phyloP scores from a whole-genome alignment of 1,140 invertebrate species.

The Anthonomus grandis region DNA sequence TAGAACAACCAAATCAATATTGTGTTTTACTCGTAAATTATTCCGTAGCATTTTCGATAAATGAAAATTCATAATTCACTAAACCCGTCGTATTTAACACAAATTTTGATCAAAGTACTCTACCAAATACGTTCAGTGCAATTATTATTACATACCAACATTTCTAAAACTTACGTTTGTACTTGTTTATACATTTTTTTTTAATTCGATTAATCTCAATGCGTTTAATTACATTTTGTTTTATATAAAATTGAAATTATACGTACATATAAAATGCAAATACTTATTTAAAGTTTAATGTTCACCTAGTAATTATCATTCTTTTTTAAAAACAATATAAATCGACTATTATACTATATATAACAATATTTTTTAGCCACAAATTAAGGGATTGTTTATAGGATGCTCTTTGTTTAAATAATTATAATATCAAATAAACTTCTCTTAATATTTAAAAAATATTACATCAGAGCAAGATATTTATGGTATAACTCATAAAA shows the following conservation, averaged over 20 bases:
- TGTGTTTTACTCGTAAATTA: too few species aligned
- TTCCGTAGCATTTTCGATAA: too few species aligned
- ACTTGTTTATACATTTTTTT: conserved; percentile 25
- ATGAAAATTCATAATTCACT: too few species aligned
- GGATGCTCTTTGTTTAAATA: not conserved
- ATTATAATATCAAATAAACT: not conserved
- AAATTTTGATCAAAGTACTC: too few species aligned
- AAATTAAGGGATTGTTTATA: not conserved
- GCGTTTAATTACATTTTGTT: conserved; percentile 23
- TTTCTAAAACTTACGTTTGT: conserved; percentile 27
- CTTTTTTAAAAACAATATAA: conserved; percentile 20
- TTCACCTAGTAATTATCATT: conserved; percentile 11
- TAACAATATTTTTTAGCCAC: conserved; percentile 17
- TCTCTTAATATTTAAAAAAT: not conserved
- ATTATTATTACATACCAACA: conserved; percentile 17
- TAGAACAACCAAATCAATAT: too few species aligned
- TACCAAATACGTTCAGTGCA: conserved; percentile 18
- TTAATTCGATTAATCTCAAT: conserved; percentile 25
- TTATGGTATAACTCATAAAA: too few species aligned
- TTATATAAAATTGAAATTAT: conserved; percentile 24
- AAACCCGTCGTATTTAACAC: too few species aligned
- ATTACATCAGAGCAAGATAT: too few species aligned
- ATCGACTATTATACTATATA: conserved; percentile 10
- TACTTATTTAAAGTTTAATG: conserved; percentile 11
- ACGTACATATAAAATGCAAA: conserved; percentile 13